Conservation (phyloP, 2,888 invertebrate genomes). For the Siphlonurus alternatus region DNA sequence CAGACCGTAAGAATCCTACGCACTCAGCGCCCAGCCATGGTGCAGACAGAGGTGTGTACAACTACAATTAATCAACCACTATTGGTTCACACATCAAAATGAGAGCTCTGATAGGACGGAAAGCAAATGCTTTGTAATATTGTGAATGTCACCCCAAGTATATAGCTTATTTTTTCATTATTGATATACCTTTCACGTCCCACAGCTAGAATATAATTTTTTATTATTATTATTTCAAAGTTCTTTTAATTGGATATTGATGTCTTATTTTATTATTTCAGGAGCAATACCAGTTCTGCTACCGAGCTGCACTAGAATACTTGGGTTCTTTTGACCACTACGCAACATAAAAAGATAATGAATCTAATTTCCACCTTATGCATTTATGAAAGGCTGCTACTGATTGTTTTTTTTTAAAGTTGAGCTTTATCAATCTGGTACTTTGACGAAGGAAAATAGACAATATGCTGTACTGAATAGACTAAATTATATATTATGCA, state of each 20-base stretch:
- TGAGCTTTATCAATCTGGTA: neutral
- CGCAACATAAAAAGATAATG: slow-evolving; percentile 47
- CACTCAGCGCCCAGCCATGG: slow-evolving; percentile 98
- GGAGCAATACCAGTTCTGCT: slow-evolving; percentile 99
- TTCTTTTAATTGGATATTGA: no score
- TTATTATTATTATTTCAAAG: no score
- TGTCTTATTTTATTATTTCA: no score
- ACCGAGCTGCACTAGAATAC: slow-evolving; percentile 95
- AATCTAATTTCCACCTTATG: neutral
- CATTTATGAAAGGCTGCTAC: neutral
- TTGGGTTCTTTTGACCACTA: slow-evolving; percentile 96
- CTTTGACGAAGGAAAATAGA: neutral
- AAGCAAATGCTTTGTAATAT: no score
- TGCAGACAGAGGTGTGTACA: slow-evolving; percentile 83
- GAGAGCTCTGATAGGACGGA: no score
- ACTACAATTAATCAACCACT: neutral
- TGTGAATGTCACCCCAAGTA: no score
- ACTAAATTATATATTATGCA: neutral
- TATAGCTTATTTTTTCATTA: no score
- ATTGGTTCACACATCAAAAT: neutral
- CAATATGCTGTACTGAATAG: neutral
- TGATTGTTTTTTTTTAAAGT: no score
- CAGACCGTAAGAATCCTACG: slow-evolving; percentile 96
- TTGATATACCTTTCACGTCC: no score
- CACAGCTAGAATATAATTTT: no score